phyloP scores from a whole-genome alignment of 2,113 vertebrate genomes.

The Corythoichthys haematopterus region DNA sequence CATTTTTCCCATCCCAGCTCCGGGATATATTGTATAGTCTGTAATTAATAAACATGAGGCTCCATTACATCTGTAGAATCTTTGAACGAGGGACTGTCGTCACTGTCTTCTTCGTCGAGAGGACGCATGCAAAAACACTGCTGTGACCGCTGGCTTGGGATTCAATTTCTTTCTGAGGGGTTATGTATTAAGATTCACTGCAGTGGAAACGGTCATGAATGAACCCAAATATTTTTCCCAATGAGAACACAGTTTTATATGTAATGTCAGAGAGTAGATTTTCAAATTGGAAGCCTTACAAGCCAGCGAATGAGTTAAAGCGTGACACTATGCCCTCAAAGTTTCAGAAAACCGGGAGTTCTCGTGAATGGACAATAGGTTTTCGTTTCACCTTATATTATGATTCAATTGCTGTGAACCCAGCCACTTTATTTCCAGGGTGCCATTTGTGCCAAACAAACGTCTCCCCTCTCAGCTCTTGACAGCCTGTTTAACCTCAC shows the following conservation, averaged over 20 bases:
- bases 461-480: not conserved
- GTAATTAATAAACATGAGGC: constrained; percentile 60
- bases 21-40: constrained; percentile 22
- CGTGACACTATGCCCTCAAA: too few species aligned
- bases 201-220: not conserved
- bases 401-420: too few species aligned
- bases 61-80: constrained; percentile 20
- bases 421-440: too few species aligned
- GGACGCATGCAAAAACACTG: not conserved
- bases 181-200: not conserved
- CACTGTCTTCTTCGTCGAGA: constrained; percentile 7
- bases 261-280: too few species aligned
- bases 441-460: not conserved
- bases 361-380: not conserved
- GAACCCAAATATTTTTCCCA: not conserved
- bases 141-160: not conserved
- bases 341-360: too few species aligned
- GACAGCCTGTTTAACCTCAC: not conserved
- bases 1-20: constrained; percentile 26
- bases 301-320: too few species aligned
- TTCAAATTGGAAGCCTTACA: too few species aligned
- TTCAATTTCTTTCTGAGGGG: not conserved
- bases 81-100: not conserved
- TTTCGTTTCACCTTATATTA: too few species aligned
- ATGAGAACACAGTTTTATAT: too few species aligned